phyloP scores from a whole-genome alignment of 2,113 vertebrate genomes.

The Campylorhamphus procurvoides region DNA sequence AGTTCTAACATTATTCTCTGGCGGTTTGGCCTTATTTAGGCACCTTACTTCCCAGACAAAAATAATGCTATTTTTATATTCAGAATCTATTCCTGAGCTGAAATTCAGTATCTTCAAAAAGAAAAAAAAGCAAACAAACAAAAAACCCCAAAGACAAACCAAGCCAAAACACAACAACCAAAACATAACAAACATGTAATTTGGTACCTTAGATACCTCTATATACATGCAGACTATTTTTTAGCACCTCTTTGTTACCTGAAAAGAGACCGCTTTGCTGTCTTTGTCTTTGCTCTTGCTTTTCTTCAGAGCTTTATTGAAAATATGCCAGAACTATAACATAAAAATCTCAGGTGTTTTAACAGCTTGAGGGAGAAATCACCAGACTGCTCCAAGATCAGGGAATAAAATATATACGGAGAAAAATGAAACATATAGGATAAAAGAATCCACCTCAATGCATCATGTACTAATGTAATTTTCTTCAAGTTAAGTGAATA shows the following conservation, averaged over 20 bases:
- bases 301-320: neutral
- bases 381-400: neutral
- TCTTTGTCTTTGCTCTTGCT: neutral
- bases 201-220: neutral
- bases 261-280: neutral
- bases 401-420: neutral
- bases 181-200: neutral
- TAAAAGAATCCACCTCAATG: neutral
- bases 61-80: neutral
- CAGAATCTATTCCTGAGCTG: neutral
- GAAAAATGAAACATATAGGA: neutral
- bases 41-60: neutral
- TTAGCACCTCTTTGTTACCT: neutral
- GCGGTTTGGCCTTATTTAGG: neutral
- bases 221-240: fast-evolving
- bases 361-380: neutral
- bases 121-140: neutral
- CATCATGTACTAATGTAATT: neutral
- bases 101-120: neutral
- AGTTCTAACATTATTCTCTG: neutral
- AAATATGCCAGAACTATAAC: neutral
- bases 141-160: neutral
- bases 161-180: neutral
- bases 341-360: neutral
- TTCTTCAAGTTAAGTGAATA: neutral